These are phyloP conservation scores for Malurus elegans DNA, from an alignment of 2,113 vertebrate species.

Conservation along the genomic window DNA sequence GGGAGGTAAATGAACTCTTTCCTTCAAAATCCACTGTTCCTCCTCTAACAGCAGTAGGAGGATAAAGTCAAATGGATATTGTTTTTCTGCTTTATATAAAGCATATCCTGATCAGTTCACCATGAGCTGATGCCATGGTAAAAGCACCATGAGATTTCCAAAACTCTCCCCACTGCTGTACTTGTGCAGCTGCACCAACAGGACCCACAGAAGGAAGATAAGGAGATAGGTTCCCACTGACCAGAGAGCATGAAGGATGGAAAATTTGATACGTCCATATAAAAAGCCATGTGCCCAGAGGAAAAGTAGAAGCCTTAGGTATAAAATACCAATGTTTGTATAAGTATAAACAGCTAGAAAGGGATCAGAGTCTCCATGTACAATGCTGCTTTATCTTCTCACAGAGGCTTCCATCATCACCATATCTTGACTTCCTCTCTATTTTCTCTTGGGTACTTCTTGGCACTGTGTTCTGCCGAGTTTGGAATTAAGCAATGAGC, in stretches of 20 bases:
- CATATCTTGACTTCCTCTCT: not conserved
- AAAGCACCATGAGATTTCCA: not conserved
- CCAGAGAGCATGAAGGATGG: not conserved
- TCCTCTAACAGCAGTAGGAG: not conserved
- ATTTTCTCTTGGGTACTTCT: conserved; percentile 30
- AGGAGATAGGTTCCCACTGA: not conserved
- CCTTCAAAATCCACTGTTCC: not conserved
- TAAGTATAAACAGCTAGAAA: not conserved
- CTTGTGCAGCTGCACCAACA: not conserved
- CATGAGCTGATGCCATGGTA: not conserved
- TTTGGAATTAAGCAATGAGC: not conserved
- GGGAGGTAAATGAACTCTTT: not conserved
- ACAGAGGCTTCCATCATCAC: not conserved
- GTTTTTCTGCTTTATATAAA: not conserved
- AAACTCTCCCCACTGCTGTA: not conserved
- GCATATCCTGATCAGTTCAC: not conserved
- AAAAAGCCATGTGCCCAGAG: not conserved
- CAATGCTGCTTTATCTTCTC: not conserved
- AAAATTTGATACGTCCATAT: not conserved
- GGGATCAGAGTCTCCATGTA: not conserved
- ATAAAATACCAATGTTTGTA: not conserved
- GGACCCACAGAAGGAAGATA: not conserved
- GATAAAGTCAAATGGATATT: not conserved
- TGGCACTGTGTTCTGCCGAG: not conserved
- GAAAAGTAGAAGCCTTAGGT: not conserved